Evolutionary conservation across 2,888 invertebrate genomes (phyloP), one percentile per base, ranked within the genome.

Genomic region (Rhingia campestris): DNA sequence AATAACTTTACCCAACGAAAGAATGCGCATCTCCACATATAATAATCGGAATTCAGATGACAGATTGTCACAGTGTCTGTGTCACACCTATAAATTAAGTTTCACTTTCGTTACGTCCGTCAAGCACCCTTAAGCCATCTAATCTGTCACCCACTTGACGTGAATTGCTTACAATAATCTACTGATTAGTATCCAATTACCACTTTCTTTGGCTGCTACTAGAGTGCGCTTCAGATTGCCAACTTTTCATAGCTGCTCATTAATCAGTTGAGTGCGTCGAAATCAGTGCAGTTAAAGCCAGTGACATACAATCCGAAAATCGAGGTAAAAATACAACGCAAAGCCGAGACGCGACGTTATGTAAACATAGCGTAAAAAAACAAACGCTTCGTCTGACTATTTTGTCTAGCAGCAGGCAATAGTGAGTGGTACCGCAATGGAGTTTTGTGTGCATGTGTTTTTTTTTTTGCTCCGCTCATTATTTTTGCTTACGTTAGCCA

Each of bases 141-240:
- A 56, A 73, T 58, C 54, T 61, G 51, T 59, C 4, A n/a, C 12
- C n/a, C 63, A 73, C 63, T 69, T 82, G 73, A 77, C 77, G 73
- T 77, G 79, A 73, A 79, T 73, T 82, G 67, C 67, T 79, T 77
- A 82, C 63, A 58, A 61, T 82, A 82, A 82, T 79, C 73, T 35
- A 22, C 69, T 79, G 79, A 79, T 82, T 82, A 79, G 82, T 82
- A 69, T 82, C 79, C 82, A 79, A 82, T 82, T 82, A 82, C 82
- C 82, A 82, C 82, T 82, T 82, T 82, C 79, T 79, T 82, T 41
- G 39, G 35, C 47, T 37, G 22, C 49, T 43, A 59, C 58, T 30
- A 22, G 32, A 67, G 53, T 56, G 12, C 5, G 32, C 22, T 22
- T 39, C 43, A 74, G 73, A 69, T 67, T 63, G 69, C 73, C 73